Evolutionary conservation across 2,113 vertebrate species (phyloP), one percentile per base, ranked within the genome.

Genomic region (Dromiciops gliroides): DNA sequence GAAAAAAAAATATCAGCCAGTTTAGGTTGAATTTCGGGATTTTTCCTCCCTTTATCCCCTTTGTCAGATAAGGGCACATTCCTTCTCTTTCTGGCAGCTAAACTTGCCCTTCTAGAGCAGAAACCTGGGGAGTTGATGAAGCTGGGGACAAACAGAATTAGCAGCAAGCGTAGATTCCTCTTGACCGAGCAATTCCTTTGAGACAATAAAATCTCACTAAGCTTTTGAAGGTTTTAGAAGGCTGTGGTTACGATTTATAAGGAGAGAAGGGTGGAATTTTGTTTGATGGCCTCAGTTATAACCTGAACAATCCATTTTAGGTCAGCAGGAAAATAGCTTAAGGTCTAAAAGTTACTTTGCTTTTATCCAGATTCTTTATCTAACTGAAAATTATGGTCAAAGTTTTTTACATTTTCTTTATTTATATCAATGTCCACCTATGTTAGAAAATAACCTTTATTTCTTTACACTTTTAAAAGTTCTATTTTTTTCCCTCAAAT

Each of bases 361-460:
- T 11, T 95, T 95, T 94, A 8, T 50, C 1, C 16, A 44, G 51
- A 89, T 50, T 92, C 89, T 22, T 8, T 48, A 11, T 49, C 23
- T 94, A 48, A 89, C 60, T 60, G 37, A 89, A 94, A 92, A 91
- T 49, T 75, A 3, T 89, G 67, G 48, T 51, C 53, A 24, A 48
- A 60, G 24, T 0, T 95, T 90, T 67, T 14, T 4, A 3, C 3
- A 23, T 28, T 83, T 95, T 93, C 8, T 44, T 44, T 89, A 24
- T 92, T 94, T 49, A 91, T 88, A 90, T 89, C 89, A 96, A 50
- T 95, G 97, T 97, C 92, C 10, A 92, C 23, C 47, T 53, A 25
- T 94, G 53, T 91, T 96, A 92, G 91, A 91, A 97, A 91, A 90
- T 95, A 97, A 49, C 95, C 95, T 90, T 94, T 97, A 0, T 2